Evolutionary conservation across 37 sponge, comb jelly and placozoan species (phyloP).

Genomic region (Theonella swinhoei): DNA sequence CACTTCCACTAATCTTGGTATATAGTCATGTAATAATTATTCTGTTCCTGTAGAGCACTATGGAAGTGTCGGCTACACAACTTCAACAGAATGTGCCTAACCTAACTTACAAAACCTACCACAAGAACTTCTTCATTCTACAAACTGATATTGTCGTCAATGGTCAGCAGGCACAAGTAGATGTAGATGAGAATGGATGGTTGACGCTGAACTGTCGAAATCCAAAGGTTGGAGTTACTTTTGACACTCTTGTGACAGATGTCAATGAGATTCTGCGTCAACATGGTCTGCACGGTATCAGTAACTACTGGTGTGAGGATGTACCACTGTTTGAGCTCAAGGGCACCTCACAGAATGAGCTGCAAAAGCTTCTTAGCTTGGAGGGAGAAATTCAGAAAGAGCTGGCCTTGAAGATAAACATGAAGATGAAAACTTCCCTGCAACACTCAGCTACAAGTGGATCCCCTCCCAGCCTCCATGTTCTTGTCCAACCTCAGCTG

Average conservation of each 20-base stretch:
- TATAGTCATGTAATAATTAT: too few species aligned
- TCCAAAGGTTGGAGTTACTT: neutral
- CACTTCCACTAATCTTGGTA: too few species aligned
- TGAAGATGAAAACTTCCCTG: neutral
- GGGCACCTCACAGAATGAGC: neutral
- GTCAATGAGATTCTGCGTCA: neutral
- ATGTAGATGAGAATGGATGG: neutral
- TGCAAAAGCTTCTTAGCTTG: neutral
- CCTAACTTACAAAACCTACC: neutral
- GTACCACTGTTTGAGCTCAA: constrained; percentile 3
- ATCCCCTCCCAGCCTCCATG: neutral
- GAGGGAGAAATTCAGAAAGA: neutral
- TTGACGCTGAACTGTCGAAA: neutral
- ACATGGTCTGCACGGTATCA: neutral
- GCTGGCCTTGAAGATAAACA: neutral
- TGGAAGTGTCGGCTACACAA: neutral
- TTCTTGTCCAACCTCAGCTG: neutral
- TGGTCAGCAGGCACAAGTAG: neutral
- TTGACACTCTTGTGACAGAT: neutral
- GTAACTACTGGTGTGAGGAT: constrained; percentile 17
- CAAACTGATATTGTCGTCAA: neutral
- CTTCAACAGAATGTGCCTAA: neutral
- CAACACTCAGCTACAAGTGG: neutral
- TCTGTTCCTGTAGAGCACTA: too few species aligned
- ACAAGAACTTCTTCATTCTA: constrained; percentile 4